phyloP scores from a whole-genome alignment of 1,140 invertebrate species.

The Ptiloglossa arizonensis region DNA sequence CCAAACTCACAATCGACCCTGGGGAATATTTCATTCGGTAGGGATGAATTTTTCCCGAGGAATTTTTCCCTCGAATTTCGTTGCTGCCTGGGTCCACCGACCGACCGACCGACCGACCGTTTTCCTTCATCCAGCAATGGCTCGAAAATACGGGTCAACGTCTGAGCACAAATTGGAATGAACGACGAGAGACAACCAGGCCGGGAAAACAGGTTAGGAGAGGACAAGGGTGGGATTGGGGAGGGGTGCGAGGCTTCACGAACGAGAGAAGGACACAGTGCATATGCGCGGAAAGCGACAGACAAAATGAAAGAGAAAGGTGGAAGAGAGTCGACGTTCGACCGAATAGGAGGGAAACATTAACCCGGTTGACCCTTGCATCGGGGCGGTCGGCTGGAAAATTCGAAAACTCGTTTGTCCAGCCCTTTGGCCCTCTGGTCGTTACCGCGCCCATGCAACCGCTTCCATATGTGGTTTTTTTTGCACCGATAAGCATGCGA shows the following conservation, averaged over 20 bases:
- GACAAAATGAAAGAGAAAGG: slow-evolving; percentile 27
- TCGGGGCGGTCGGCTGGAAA: slow-evolving; percentile 55
- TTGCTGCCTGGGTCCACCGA: slow-evolving; percentile 38
- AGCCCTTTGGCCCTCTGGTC: slow-evolving; percentile 50
- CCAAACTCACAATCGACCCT: slow-evolving; percentile 72
- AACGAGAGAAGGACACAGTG: neutral
- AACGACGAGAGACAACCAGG: slow-evolving; percentile 1
- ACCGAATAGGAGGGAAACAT: slow-evolving; percentile 49
- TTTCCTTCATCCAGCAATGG: slow-evolving; percentile 13
- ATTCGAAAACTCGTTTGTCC: slow-evolving; percentile 65
- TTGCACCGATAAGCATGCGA: slow-evolving; percentile 53
- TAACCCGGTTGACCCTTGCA: slow-evolving; percentile 57
- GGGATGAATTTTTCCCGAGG: slow-evolving; percentile 66
- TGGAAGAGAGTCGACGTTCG: slow-evolving; percentile 5
- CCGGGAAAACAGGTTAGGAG: neutral
- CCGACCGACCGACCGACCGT: slow-evolving; percentile 37
- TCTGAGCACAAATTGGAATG: slow-evolving; percentile 49
- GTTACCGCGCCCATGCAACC: slow-evolving; percentile 46
- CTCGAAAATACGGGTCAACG: slow-evolving; percentile 64
- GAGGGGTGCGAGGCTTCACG: neutral
- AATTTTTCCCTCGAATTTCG: slow-evolving; percentile 72
- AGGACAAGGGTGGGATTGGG: no score
- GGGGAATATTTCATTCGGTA: slow-evolving; percentile 76
- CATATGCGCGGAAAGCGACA: neutral
- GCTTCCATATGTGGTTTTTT: slow-evolving; percentile 56